These are phyloP conservation scores for Adelges cooleyi DNA, from an alignment of 1,140 invertebrate genomes.

Conservation along the genomic window DNA sequence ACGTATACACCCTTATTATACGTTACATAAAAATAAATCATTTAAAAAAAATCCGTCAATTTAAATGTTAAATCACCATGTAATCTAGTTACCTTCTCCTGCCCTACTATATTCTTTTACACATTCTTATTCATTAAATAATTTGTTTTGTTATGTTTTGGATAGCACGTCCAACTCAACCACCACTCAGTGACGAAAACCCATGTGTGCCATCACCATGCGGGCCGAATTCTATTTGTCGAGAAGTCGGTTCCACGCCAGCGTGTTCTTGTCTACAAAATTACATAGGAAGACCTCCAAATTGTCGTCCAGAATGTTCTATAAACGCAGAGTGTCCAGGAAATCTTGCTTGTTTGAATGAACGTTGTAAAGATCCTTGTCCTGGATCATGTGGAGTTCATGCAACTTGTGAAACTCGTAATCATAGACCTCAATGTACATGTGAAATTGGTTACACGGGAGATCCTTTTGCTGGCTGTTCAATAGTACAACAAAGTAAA, in stretches of 20 bases:
- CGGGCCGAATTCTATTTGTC: constrained; percentile 54
- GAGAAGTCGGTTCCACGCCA: constrained; percentile 53
- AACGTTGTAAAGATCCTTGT: constrained; percentile 69
- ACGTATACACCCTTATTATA: no score
- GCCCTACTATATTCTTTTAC: no score
- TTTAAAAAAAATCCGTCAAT: no score
- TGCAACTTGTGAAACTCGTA: constrained; percentile 64
- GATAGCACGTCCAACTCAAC: constrained; percentile 31
- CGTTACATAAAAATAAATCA: no score
- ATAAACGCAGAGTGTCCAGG: constrained; percentile 70
- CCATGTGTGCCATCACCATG: constrained; percentile 42
- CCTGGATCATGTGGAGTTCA: constrained; percentile 75
- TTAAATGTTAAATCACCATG: no score
- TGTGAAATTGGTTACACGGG: constrained; percentile 66
- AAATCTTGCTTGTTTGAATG: constrained; percentile 65
- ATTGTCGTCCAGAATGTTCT: constrained; percentile 68
- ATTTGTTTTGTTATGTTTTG: no score
- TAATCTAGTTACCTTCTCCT: no score
- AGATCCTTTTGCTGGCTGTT: constrained; percentile 70
- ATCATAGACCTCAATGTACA: constrained; percentile 67
- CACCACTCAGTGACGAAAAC: constrained; percentile 39
- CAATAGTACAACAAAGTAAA: constrained; percentile 38
- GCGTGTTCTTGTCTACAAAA: constrained; percentile 68
- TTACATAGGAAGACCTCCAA: constrained; percentile 66
- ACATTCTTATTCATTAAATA: no score